Evolutionary conservation across 2,888 invertebrate species (phyloP), one percentile per base, ranked within the genome.

Genomic region (Hydraecia micacea): DNA sequence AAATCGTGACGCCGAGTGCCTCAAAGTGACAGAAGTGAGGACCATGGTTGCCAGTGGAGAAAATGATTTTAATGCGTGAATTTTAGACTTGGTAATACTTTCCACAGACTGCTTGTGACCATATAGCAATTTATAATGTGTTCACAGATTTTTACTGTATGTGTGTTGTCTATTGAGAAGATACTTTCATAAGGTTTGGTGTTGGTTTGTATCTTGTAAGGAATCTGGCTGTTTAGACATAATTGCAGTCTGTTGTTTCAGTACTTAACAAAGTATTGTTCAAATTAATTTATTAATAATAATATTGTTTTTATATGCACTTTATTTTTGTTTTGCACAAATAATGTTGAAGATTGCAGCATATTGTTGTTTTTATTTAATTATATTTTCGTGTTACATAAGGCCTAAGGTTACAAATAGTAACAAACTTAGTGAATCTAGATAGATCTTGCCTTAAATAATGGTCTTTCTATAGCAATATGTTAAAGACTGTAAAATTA

Each of bases 1-100:
- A 73, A 94, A 92, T 82, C 92, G 94, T n/a, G 95, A 96, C 60
- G 94, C 94, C 0, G 95, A 96, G 92, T 96, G 96, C 89, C 91
- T 96, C 87, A 92, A 91, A 87, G 84, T 96, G 76, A 93, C 90
- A 32, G 95, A 97, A 88, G 94, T 96, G 83, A 92, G 91, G 79
- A 94, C 94, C 92, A 94, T 94, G 95, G 89, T 93, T 81, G 89
- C 90, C 80, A 89, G 86, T 77, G 90, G 86, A 80, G 92, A 94
- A 74, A 93, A 93, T 87, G 89, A 90, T 88, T 91, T 81, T 92
- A 92, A 89, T 83, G 87, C 83, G 89, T 86, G 83, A 78, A 81
- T 86, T 89, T 84, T 87, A 73, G 80, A 87, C 78, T 87, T 85
- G 69, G 72, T 77, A 86, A 89, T 75, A 83, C 73, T 86, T 90